Percentiles rank a stretch among this genome's conserved stretches.
Conservation (phyloP, 2,113 vertebrate genomes). For the Tapirus terrestris region DNA sequence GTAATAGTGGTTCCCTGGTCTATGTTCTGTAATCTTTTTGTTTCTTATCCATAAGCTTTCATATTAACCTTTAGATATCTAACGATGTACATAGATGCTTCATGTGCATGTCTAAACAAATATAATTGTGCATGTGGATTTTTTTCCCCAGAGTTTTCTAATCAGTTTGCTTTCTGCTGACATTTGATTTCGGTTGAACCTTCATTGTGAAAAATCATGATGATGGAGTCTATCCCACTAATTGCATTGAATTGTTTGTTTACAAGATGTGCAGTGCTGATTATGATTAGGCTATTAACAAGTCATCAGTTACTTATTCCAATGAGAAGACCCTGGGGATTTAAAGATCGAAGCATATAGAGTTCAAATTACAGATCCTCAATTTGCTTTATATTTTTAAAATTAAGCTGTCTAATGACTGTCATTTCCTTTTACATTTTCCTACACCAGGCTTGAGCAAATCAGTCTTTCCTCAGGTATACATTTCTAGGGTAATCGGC, state of each 20-base stretch:
- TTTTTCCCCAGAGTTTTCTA: slow-evolving; percentile 63
- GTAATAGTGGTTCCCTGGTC: not conserved
- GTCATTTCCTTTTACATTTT: not conserved
- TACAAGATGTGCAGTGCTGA: slow-evolving; percentile 24
- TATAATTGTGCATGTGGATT: not conserved
- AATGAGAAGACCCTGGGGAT: not conserved
- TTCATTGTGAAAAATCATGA: not conserved
- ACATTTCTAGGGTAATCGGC: not conserved
- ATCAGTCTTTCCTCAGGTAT: not conserved
- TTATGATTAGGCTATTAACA: not conserved
- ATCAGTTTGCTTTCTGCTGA: slow-evolving; percentile 36
- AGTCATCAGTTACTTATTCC: slow-evolving; percentile 30
- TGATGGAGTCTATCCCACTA: not conserved
- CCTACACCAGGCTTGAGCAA: not conserved
- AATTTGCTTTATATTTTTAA: not conserved
- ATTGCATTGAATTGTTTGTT: slow-evolving; percentile 29
- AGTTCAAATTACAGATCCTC: not conserved
- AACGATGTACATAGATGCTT: not conserved
- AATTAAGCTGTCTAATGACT: not conserved
- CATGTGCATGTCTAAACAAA: not conserved
- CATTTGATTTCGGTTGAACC: not conserved
- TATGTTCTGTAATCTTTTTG: not conserved
- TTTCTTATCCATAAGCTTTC: slow-evolving; percentile 16
- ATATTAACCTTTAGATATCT: not conserved
- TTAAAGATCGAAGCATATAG: slow-evolving; percentile 23